Evolutionary conservation across 2,888 invertebrate genomes (phyloP).

Genomic region (Therioaphis trifolii): DNA sequence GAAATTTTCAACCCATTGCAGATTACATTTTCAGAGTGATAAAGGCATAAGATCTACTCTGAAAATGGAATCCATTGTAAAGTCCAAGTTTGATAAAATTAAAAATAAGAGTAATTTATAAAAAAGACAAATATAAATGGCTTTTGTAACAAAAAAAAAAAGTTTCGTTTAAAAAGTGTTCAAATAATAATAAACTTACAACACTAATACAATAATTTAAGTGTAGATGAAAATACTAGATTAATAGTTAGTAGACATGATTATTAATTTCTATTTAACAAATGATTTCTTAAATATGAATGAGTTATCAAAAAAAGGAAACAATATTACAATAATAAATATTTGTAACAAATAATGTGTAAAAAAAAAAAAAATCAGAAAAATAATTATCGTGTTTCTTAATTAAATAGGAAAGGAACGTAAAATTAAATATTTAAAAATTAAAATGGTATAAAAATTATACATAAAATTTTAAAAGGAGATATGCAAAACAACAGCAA

Average conservation of each 20-base stretch:
- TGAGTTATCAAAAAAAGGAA: slow-evolving; percentile 23
- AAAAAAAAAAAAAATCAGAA: neutral
- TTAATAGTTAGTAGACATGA: neutral
- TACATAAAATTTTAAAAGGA: neutral
- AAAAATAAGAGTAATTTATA: no score
- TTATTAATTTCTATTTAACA: neutral
- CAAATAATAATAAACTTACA: no score
- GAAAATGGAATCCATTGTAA: no score
- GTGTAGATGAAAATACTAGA: no score
- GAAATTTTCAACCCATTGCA: no score
- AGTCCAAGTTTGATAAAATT: no score
- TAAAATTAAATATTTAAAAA: slow-evolving; percentile 51
- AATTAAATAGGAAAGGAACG: slow-evolving; percentile 32
- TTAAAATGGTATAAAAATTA: slow-evolving; percentile 32
- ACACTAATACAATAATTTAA: no score
- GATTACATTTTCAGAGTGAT: no score
- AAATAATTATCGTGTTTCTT: slow-evolving; percentile 1
- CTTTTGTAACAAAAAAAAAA: no score
- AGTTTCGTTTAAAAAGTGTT: no score
- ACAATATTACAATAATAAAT: slow-evolving; percentile 18
- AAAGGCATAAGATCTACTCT: no score
- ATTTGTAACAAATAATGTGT: slow-evolving; percentile 45
- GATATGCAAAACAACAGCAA: slow-evolving; percentile 34
- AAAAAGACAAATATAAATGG: no score
- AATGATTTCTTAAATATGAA: slow-evolving; percentile 23